Evolutionary conservation across 2,113 vertebrate species (phyloP).

Genomic region (Myotis brandtii): DNA sequence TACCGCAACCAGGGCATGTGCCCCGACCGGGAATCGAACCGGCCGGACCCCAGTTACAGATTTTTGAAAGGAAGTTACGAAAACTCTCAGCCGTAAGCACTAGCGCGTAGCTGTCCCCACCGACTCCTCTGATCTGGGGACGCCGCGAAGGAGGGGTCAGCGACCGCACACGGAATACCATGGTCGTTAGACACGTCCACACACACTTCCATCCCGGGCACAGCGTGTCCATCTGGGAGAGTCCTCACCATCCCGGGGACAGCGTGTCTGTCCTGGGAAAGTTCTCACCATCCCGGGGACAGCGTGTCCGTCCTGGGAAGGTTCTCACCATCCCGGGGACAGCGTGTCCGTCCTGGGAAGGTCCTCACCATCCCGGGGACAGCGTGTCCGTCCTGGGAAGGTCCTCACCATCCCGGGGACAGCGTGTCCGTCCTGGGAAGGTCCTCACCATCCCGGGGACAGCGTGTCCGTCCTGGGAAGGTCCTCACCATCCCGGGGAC

Average conservation of each 20-base stretch:
- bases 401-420: no score
- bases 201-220: background rate
- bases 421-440: no score
- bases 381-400: background rate
- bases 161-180: background rate
- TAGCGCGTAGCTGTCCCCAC: background rate
- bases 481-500: background rate
- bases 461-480: no score
- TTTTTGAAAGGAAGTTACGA: background rate
- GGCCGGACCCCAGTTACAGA: background rate
- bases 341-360: no score
- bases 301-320: no score
- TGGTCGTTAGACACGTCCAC: background rate
- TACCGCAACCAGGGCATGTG: no score
- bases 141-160: background rate
- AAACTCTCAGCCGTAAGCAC: background rate
- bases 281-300: background rate
- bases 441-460: no score
- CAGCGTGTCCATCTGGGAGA: background rate
- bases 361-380: no score
- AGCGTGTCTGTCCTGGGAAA: no score
- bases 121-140: background rate
- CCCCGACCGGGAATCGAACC: no score
- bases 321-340: no score
- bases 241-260: background rate